These are phyloP conservation scores for Lagopus leucura DNA, from an alignment of 2,113 vertebrate species.

Conservation along the genomic window DNA sequence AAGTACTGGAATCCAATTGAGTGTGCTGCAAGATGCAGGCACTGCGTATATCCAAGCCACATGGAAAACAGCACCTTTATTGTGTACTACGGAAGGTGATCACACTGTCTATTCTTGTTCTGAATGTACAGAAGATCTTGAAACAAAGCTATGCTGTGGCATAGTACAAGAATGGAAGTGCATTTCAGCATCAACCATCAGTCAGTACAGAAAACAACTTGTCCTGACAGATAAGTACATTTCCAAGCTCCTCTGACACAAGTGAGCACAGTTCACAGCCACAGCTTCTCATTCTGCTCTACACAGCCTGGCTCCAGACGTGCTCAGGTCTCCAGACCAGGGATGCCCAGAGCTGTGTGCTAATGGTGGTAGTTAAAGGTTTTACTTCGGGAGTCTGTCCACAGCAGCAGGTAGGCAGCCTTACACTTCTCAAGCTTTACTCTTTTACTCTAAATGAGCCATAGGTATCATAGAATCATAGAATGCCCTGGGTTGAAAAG, in stretches of 20 bases:
- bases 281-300: neutral
- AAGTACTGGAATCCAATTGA: constrained; percentile 15
- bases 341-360: neutral
- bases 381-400: neutral
- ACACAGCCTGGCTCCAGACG: accelerated
- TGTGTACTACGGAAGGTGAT: neutral
- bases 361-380: neutral
- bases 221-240: neutral
- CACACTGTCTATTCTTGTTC: neutral
- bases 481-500: too few relatives aligned
- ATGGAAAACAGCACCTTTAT: neutral
- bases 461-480: too few relatives aligned
- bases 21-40: neutral
- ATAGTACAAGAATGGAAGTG: neutral
- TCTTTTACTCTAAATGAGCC: neutral
- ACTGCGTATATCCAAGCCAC: neutral
- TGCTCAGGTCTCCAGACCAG: neutral
- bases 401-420: neutral
- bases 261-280: neutral
- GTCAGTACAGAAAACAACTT: neutral
- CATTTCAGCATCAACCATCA: neutral
- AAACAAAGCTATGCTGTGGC: neutral
- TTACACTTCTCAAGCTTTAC: neutral
- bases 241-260: neutral
- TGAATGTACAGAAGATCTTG: neutral